phyloP scores from a whole-genome alignment of 2,888 invertebrate genomes.

The Agriopis marginaria region DNA sequence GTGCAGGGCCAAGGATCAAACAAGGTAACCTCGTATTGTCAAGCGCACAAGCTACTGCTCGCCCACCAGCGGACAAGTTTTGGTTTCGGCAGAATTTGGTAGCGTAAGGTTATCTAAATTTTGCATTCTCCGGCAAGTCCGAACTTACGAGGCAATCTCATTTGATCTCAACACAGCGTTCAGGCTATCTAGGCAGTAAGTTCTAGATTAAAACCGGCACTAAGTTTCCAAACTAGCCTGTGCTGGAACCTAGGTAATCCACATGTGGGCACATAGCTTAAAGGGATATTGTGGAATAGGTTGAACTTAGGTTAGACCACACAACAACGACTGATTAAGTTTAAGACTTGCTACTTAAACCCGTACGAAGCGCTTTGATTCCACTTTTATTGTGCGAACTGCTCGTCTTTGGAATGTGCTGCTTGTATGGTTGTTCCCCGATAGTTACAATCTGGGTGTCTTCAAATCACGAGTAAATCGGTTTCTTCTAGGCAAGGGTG shows the following conservation, averaged over 20 bases:
- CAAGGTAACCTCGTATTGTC: no score
- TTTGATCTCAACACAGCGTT: constrained; percentile 22
- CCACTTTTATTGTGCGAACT: no score
- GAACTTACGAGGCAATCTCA: constrained; percentile 7
- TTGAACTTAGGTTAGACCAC: not conserved
- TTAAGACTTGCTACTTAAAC: not conserved
- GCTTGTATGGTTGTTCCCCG: no score
- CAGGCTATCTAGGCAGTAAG: constrained; percentile 37
- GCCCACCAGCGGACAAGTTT: no score
- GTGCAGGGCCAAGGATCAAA: no score
- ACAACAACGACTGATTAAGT: not conserved
- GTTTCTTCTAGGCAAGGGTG: no score
- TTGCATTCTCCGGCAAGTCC: constrained; percentile 1
- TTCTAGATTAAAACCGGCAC: constrained; percentile 42
- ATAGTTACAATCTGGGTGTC: no score
- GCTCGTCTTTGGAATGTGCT: no score
- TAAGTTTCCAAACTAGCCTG: constrained; percentile 43
- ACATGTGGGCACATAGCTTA: constrained; percentile 27
- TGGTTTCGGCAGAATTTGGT: not conserved
- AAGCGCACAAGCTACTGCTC: no score
- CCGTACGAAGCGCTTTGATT: no score
- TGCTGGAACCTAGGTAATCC: constrained; percentile 21
- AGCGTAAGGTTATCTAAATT: not conserved
- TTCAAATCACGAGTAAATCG: no score
- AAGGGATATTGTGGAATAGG: constrained; percentile 15